A percentile compares a stretch with the other conserved stretches of the same genome.
Evolutionary conservation across 2,888 invertebrate genomes (phyloP).

Genomic region (Junonia oenone): DNA sequence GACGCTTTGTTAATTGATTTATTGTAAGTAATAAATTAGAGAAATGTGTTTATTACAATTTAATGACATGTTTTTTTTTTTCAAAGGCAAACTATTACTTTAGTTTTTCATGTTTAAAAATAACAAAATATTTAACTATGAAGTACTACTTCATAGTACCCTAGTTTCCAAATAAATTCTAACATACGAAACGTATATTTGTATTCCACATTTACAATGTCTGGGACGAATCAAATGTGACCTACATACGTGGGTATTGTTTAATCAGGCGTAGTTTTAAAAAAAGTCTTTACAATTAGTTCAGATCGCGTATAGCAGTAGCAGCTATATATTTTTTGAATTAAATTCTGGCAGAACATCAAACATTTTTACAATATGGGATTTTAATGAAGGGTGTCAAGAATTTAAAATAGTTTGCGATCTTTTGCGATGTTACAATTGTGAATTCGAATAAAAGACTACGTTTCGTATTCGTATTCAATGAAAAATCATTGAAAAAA

Average conservation of each 20-base stretch:
- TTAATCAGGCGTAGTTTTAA: slow-evolving; percentile 11
- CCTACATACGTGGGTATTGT: slow-evolving; percentile 17
- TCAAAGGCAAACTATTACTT: no score
- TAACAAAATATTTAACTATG: no score
- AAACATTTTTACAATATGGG: slow-evolving; percentile 22
- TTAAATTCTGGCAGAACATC: slow-evolving; percentile 26
- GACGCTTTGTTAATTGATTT: no score
- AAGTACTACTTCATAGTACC: no score
- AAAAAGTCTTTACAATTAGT: slow-evolving; percentile 23
- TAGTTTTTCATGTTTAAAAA: no score
- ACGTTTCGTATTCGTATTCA: not conserved
- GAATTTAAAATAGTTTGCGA: not conserved
- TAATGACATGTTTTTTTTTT: no score
- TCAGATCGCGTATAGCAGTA: slow-evolving; percentile 11
- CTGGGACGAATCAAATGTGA: slow-evolving; percentile 11
- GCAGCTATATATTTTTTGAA: slow-evolving; percentile 17
- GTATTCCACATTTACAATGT: slow-evolving; percentile 1
- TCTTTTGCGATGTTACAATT: slow-evolving; percentile 8
- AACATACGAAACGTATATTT: not conserved
- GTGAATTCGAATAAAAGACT: slow-evolving; percentile 2
- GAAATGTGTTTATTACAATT: no score
- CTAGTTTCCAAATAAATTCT: not conserved
- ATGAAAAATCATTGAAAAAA: not conserved
- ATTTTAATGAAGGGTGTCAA: slow-evolving; percentile 11
- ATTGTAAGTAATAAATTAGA: no score